phyloP scores from a whole-genome alignment of 2,113 vertebrate species.

The Gymnarchus niloticus region DNA sequence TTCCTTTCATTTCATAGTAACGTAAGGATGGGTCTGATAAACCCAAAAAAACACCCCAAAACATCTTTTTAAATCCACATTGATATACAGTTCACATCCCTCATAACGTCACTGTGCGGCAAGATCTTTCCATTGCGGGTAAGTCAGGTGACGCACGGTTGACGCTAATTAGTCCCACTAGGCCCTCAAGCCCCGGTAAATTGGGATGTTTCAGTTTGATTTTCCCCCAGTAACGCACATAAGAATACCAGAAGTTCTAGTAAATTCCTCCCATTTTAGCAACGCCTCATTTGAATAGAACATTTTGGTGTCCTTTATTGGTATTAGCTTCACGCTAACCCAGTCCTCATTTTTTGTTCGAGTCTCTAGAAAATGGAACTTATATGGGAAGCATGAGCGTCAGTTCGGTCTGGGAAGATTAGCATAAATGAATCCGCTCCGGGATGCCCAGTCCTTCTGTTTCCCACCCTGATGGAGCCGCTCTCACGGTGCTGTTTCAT shows the following conservation, averaged over 20 bases:
- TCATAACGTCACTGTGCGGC: not conserved
- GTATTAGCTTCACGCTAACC: no score
- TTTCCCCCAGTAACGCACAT: not conserved
- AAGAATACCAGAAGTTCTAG: not conserved
- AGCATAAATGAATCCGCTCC: no score
- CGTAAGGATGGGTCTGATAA: no score
- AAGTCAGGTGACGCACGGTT: not conserved
- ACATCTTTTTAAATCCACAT: not conserved
- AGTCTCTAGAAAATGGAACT: no score
- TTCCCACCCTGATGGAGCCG: no score
- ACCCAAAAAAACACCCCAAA: not conserved
- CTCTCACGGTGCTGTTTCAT: not conserved
- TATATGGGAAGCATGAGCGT: no score
- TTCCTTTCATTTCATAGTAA: not conserved
- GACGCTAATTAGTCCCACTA: not conserved
- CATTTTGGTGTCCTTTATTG: not conserved
- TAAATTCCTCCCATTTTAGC: not conserved
- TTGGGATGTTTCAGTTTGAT: not conserved
- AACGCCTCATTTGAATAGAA: not conserved
- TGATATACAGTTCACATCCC: not conserved
- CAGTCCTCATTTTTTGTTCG: no score
- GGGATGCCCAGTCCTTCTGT: no score
- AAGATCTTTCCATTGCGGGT: not conserved
- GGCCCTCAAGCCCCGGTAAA: not conserved
- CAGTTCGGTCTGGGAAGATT: no score